Conservation (phyloP, 2,113 vertebrate species). For the Haemorhous mexicanus region DNA sequence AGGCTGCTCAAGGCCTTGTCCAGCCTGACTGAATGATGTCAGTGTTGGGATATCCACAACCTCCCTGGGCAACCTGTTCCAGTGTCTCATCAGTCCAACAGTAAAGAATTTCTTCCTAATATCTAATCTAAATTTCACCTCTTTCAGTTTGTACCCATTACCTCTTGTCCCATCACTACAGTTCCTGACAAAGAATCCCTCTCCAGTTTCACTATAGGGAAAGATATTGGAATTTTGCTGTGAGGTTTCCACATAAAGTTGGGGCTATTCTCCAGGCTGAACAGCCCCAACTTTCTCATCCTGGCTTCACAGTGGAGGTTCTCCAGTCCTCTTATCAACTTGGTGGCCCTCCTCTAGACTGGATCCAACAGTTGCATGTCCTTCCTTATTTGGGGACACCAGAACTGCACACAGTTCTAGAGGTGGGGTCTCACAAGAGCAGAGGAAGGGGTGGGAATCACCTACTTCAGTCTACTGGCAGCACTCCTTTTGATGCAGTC, state of each 20-base stretch:
- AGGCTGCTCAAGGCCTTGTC: not conserved
- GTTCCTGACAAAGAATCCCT: not conserved
- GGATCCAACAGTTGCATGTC: not conserved
- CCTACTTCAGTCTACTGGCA: not conserved
- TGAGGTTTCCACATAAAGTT: not conserved
- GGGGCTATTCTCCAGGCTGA: not conserved
- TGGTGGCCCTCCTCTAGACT: not conserved
- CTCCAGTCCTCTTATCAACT: no score
- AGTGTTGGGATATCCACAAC: not conserved
- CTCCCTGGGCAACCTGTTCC: not conserved
- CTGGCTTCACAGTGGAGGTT: not conserved
- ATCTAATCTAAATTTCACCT: not conserved
- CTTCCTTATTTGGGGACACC: not conserved
- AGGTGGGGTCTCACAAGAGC: no score
- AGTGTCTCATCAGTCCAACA: not conserved
- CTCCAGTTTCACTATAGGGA: not conserved
- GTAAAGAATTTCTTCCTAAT: not conserved
- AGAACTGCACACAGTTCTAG: not conserved
- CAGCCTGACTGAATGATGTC: not conserved
- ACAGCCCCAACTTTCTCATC: not conserved
- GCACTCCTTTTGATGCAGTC: not conserved
- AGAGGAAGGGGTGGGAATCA: not conserved
- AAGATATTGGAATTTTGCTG: not conserved
- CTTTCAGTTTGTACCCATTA: not conserved
- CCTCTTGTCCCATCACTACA: not conserved